Percentiles rank a stretch among this genome's conserved stretches.
These are phyloP conservation scores for Caenorhabditis sulstoni DNA, from an alignment of 2,888 invertebrate species.

Conservation along the genomic window DNA sequence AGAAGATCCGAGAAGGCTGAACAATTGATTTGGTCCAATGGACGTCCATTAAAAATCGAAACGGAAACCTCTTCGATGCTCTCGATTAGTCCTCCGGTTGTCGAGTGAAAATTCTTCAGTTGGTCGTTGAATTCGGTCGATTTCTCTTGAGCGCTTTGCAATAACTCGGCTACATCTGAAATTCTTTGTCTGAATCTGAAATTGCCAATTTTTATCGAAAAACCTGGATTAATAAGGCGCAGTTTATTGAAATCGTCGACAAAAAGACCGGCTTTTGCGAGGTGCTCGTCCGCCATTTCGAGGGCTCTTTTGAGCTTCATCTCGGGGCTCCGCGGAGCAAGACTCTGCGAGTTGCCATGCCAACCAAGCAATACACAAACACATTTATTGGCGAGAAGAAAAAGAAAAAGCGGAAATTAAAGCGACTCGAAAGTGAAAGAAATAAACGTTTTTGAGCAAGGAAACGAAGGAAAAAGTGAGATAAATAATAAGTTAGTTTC, in stretches of 20 bases:
- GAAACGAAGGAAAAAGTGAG: background rate
- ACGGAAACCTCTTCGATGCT: constrained; percentile 53
- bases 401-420: constrained; percentile 27
- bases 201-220: no score
- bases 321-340: background rate
- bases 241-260: constrained; percentile 56
- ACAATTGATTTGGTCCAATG: no score
- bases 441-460: constrained; percentile 6
- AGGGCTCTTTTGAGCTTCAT: background rate
- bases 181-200: no score
- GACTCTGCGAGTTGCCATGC: constrained; percentile 10
- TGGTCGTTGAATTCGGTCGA: constrained; percentile 54
- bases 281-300: constrained; percentile 44
- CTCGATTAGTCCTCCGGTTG: constrained; percentile 48
- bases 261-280: constrained; percentile 52
- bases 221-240: constrained; percentile 48
- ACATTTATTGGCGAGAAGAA: constrained; percentile 19
- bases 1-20: no score
- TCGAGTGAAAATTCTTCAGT: constrained; percentile 34
- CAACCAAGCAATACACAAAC: constrained; percentile 9
- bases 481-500: constrained; percentile 25
- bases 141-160: constrained; percentile 56
- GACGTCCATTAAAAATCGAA: no score
- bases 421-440: constrained; percentile 18
- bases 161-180: constrained; percentile 49